Evolutionary conservation across 1,140 invertebrate species (phyloP).

Genomic region (Trigoniulus corallinus): DNA sequence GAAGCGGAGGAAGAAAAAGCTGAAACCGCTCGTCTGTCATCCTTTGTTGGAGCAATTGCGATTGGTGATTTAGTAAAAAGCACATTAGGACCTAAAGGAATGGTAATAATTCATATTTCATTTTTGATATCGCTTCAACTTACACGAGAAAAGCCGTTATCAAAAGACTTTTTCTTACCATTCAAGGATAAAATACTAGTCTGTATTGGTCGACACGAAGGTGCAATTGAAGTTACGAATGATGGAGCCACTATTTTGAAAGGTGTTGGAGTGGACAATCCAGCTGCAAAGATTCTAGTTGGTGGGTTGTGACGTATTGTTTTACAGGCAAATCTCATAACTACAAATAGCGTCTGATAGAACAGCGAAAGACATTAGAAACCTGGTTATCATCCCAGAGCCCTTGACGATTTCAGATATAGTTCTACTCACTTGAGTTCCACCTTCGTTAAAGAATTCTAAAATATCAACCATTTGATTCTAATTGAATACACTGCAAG

Average conservation of each 20-base stretch:
- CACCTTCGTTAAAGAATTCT: too few relatives aligned
- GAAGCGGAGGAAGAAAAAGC: conserved; percentile 96
- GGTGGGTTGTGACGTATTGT: conserved; percentile 23
- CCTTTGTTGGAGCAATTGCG: conserved; percentile 94
- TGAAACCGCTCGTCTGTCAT: conserved; percentile 71
- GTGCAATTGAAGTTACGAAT: conserved; percentile 91
- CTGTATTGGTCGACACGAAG: conserved; percentile 58
- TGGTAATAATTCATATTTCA: conserved; percentile 35
- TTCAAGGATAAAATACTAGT: conserved; percentile 84
- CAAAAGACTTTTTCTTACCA: background rate
- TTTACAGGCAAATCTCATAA: background rate
- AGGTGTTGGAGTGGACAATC: conserved; percentile 94
- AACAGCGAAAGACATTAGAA: too few relatives aligned
- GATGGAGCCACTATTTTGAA: conserved; percentile 98
- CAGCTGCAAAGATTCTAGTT: conserved; percentile 94
- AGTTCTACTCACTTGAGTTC: too few relatives aligned
- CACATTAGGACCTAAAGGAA: conserved; percentile 96
- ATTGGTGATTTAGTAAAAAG: conserved; percentile 97
- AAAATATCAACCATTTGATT: too few relatives aligned
- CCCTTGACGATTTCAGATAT: too few relatives aligned
- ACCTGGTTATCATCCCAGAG: too few relatives aligned
- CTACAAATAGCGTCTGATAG: too few relatives aligned
- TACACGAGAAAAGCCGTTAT: too few relatives aligned
- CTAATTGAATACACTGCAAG: too few relatives aligned
- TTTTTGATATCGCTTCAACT: background rate